Percentiles rank a stretch among this genome's conserved stretches.
These are phyloP conservation scores for Thymallus thymallus DNA, from an alignment of 2,113 vertebrate species.

Conservation along the genomic window DNA sequence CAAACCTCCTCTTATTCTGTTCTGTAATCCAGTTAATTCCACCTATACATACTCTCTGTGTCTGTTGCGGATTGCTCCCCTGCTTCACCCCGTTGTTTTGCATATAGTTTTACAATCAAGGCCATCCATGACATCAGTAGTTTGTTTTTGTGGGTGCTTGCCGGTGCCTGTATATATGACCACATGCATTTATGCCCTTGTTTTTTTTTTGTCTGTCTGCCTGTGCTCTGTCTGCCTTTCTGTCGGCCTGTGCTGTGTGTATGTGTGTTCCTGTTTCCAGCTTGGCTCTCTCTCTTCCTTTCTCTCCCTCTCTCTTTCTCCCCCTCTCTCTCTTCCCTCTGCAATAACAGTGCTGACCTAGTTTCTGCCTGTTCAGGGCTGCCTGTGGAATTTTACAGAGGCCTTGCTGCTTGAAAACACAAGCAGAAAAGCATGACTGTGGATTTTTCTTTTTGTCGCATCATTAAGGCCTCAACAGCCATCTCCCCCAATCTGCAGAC, in stretches of 20 bases:
- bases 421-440: slow-evolving; percentile 80
- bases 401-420: slow-evolving; percentile 74
- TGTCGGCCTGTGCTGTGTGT: slow-evolving; percentile 18
- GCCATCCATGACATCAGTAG: slow-evolving; percentile 21
- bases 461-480: slow-evolving; percentile 60
- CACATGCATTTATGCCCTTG: slow-evolving; percentile 12
- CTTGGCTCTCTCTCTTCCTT: slow-evolving; percentile 17
- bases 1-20: neutral
- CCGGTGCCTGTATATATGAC: slow-evolving; percentile 21
- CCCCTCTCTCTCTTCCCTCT: slow-evolving; percentile 73
- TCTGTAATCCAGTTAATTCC: neutral
- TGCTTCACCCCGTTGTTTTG: slow-evolving; percentile 23
- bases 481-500: slow-evolving; percentile 21
- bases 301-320: slow-evolving; percentile 56
- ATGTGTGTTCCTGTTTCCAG: slow-evolving; percentile 37
- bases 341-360: slow-evolving; percentile 87
- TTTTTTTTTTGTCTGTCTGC: slow-evolving; percentile 19
- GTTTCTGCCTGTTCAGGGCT: slow-evolving; percentile 83
- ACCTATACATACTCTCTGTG: neutral
- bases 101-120: slow-evolving; percentile 37
- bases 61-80: slow-evolving; percentile 28
- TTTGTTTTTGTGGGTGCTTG: slow-evolving; percentile 41
- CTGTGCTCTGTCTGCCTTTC: slow-evolving; percentile 41
- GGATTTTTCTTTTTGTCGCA: slow-evolving; percentile 72
- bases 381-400: slow-evolving; percentile 87